These are phyloP conservation scores for Dysidea cf. avara DNA, from an alignment of 37 sponge, comb jelly and placozoan species.

Conservation along the genomic window DNA sequence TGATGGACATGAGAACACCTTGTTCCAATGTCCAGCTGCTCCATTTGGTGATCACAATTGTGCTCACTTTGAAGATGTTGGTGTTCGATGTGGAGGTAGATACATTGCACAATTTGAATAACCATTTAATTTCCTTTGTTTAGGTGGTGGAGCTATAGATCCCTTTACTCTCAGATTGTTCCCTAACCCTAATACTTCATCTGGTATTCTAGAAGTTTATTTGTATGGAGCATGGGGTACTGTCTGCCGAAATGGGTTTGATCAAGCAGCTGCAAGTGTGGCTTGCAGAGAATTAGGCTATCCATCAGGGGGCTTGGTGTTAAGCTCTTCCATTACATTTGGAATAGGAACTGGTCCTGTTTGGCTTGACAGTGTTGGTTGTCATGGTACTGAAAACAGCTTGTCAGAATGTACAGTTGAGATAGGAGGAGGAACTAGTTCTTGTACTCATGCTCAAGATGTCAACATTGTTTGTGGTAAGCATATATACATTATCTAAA, in stretches of 20 bases:
- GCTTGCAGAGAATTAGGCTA: constrained; percentile 39
- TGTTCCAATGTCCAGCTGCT: constrained; percentile 3
- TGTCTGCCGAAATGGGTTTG: constrained; percentile 40
- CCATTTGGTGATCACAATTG: constrained; percentile 11
- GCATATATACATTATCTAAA: constrained; percentile 4
- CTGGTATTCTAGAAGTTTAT: constrained; percentile 36
- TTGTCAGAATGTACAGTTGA: constrained; percentile 6
- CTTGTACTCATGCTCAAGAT: too few relatives aligned
- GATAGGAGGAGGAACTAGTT: too few relatives aligned
- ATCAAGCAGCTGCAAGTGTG: constrained; percentile 11
- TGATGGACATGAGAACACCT: not conserved
- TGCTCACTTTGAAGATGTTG: constrained; percentile 21
- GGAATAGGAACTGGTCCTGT: constrained; percentile 19
- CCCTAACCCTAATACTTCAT: not conserved
- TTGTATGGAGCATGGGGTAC: constrained; percentile 43
- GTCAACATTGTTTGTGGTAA: not conserved
- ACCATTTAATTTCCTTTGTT: not conserved
- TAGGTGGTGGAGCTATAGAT: not conserved
- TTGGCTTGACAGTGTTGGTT: constrained; percentile 28
- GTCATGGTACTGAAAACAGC: constrained; percentile 18
- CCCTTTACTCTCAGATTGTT: not conserved
- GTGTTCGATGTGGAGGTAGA: constrained; percentile 20
- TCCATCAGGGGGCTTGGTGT: not conserved
- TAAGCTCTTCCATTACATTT: not conserved
- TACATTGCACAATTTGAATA: not conserved